Conservation (phyloP, 2,113 vertebrate genomes). For the Antechinus flavipes region DNA sequence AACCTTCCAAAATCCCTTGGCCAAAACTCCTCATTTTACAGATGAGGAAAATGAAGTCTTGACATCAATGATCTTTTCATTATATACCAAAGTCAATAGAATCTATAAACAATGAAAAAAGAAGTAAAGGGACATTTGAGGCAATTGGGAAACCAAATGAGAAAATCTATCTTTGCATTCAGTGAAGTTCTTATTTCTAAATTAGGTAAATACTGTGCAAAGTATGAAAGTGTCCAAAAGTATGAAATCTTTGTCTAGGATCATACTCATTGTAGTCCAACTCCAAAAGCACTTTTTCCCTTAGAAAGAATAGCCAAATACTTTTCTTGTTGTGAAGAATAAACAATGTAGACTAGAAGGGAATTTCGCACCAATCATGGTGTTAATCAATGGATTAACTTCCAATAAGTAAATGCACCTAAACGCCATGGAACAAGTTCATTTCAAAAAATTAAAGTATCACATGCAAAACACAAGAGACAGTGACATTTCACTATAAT, state of each 20-base stretch:
- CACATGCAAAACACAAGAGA: constrained; percentile 44
- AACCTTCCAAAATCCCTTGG: background rate
- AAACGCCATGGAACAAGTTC: constrained; percentile 55
- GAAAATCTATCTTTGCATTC: background rate
- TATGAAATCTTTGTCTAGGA: constrained; percentile 8
- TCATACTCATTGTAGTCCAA: constrained; percentile 20
- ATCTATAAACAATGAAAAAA: background rate
- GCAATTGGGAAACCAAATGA: background rate
- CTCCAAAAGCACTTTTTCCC: background rate
- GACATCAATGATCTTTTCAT: background rate
- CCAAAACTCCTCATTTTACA: background rate
- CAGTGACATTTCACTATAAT: constrained; percentile 62
- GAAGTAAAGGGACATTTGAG: background rate
- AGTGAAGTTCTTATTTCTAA: background rate
- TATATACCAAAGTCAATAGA: background rate
- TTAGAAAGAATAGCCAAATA: background rate
- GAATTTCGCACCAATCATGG: constrained; percentile 18
- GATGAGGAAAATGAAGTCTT: background rate
- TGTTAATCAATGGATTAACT: constrained; percentile 46
- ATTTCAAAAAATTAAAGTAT: constrained; percentile 57
- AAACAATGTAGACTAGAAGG: background rate
- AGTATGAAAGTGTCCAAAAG: background rate
- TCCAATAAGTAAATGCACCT: constrained; percentile 47
- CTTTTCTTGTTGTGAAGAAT: constrained; percentile 18
- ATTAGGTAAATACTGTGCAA: background rate